Base-by-base conservation (phyloP, 2,113 vertebrate species). In the Psammodynastes pulverulentus region DNA sequence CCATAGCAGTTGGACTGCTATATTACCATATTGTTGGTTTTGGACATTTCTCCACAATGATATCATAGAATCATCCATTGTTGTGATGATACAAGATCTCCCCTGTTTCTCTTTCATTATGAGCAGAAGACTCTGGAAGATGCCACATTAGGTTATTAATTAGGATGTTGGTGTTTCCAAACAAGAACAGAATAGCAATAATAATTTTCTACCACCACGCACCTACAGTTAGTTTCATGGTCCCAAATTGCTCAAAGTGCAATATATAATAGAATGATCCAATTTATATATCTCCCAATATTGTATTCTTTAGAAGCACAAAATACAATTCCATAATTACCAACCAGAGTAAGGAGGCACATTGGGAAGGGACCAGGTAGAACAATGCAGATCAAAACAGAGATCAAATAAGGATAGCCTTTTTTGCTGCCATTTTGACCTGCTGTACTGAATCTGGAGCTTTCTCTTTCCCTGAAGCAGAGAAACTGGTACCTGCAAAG, bases 401-500 rank as follows among this genome's bases (percentile, higher is more conserved):
- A 56, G 54, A 58, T 58, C 2, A 58, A 58, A 58, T 67, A 67
- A n/a, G 12, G 4, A 17, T 15, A 67, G 86, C 4, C 62, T 13
- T 43, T 53, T 52, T 86, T 12, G 3, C 6, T 54, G 54, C 3
- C 17, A 7, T 6, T 34, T 24, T 12, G 34, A 21, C 24, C 0
- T 4, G 9, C 51, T 87, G 7, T 1, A 45, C 19, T 29, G 49
- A 87, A 58, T 62, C 43, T 5, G 29, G 34, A 24, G 12, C 5
- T 93, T 89, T 88, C 91, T 0, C 46, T n/a, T 84, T 52, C 24
- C 1, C 2, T 13, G 19, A n/a, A 88, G 86, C 52, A 51, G 6
- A 7, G 17, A 39, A 9, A 0, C 0, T 21, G 94, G 93, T 93
- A 98, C 98, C 98, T 98, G 97, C 88, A 97, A 92, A 84, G 96